phyloP scores from a whole-genome alignment of 2,797 vertebrate genomes.

The Etheostoma perlongum region DNA sequence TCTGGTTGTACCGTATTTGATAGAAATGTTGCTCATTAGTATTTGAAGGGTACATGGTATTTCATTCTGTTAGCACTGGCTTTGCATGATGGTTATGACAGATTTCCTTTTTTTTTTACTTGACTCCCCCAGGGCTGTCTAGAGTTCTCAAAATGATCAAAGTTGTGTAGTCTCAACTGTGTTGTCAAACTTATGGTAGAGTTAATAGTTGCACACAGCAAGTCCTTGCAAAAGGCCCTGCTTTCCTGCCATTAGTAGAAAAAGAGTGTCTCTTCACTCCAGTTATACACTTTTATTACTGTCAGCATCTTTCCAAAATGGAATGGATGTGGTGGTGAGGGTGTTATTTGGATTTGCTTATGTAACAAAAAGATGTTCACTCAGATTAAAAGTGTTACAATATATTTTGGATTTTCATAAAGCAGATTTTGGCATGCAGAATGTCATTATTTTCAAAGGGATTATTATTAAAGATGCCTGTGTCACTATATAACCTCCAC shows the following conservation, averaged over 20 bases:
- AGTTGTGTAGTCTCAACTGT: slow-evolving; percentile 5
- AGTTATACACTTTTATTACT: slow-evolving; percentile 9
- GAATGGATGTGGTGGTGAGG: not conserved
- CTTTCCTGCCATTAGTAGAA: slow-evolving; percentile 37
- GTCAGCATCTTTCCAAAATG: not conserved
- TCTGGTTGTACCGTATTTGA: slow-evolving; percentile 14
- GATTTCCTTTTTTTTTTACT: not conserved
- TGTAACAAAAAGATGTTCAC: not conserved
- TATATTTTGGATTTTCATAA: not conserved
- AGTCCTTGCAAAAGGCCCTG: slow-evolving; percentile 10
- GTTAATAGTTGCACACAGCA: slow-evolving; percentile 27
- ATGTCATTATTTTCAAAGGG: not conserved
- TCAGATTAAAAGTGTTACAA: not conserved
- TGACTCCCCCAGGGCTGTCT: slow-evolving; percentile 6
- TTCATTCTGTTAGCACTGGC: slow-evolving; percentile 8
- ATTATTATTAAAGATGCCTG: not conserved
- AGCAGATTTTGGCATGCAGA: not conserved
- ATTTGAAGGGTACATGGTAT: not conserved
- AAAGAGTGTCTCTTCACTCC: slow-evolving; percentile 13
- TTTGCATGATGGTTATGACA: too few species aligned
- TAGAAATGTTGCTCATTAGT: slow-evolving; percentile 22
- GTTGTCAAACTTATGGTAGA: slow-evolving; percentile 30
- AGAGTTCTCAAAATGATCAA: slow-evolving; percentile 17
- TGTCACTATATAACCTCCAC: not conserved
- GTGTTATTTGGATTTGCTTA: not conserved